Conservation (phyloP, 2,113 vertebrate genomes). For the Cebidichthys violaceus region DNA sequence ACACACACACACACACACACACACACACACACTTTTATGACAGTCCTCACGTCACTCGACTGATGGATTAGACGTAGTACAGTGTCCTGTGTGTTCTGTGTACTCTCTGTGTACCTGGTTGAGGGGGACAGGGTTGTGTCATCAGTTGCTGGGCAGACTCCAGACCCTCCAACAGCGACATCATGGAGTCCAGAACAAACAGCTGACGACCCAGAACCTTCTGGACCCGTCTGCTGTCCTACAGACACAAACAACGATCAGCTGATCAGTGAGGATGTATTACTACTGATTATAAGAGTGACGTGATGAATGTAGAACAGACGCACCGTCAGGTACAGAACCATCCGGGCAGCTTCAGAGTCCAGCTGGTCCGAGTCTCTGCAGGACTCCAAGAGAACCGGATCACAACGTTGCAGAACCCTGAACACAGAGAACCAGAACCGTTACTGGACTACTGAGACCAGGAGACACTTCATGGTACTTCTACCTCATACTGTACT, state of each 20-base stretch:
- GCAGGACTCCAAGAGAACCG: conserved; percentile 49
- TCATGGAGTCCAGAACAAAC: conserved; percentile 78
- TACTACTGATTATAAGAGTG: too few relatives aligned
- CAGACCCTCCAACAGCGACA: conserved; percentile 73
- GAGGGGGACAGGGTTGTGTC: conserved; percentile 55
- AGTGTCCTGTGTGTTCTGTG: not conserved
- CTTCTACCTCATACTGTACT: not conserved
- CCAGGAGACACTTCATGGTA: not conserved
- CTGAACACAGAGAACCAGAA: conserved; percentile 42
- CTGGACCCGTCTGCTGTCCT: conserved; percentile 81
- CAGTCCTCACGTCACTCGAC: too few relatives aligned
- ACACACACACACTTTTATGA: not conserved
- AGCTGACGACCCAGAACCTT: conserved; percentile 81
- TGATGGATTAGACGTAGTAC: too few relatives aligned
- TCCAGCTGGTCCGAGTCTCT: conserved; percentile 63
- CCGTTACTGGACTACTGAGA: too few relatives aligned
- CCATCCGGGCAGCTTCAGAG: conserved; percentile 64
- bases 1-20: not conserved
- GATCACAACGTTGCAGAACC: conserved; percentile 72
- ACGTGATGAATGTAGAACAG: not conserved
- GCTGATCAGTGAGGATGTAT: not conserved
- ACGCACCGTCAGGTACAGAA: conserved; percentile 70
- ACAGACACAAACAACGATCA: conserved; percentile 23
- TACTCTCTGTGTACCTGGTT: conserved; percentile 57
- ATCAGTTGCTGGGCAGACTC: conserved; percentile 74